These are phyloP conservation scores for Rattus rattus DNA, from an alignment of 2,113 vertebrate genomes.

Conservation along the genomic window DNA sequence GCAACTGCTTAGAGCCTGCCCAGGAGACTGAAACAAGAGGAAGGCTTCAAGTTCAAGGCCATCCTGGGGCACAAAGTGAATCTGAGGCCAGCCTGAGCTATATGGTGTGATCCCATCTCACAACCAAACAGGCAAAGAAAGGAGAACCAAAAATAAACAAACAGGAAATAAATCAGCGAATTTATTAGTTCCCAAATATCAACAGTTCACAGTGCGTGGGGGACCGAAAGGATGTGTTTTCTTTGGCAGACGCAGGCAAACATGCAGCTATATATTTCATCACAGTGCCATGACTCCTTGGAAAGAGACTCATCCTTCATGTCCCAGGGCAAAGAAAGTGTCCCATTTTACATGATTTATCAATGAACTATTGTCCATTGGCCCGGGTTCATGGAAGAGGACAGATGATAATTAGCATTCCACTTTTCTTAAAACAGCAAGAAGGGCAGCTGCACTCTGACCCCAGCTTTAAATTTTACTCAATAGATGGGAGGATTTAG, in stretches of 20 bases:
- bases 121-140: not conserved
- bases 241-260: not conserved
- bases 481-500: not conserved
- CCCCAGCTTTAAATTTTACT: slow-evolving; percentile 58
- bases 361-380: not conserved
- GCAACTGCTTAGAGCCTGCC: not conserved
- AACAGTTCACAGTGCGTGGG: not conserved
- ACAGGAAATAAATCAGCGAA: slow-evolving; percentile 6
- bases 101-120: not conserved
- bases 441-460: slow-evolving; percentile 55
- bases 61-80: not conserved
- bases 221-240: not conserved
- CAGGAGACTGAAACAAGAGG: not conserved
- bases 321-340: not conserved
- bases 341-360: not conserved
- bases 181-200: not conserved
- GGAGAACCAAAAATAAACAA: not conserved
- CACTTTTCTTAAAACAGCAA: slow-evolving; percentile 57
- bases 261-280: not conserved
- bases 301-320: not conserved
- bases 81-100: not conserved
- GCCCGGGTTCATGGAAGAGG: not conserved
- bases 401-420: slow-evolving; percentile 52
- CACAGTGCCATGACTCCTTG: not conserved
- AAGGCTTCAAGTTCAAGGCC: not conserved